A percentile compares a stretch with the other conserved stretches of the same genome.
Conservation (phyloP, 2,797 vertebrate species). For the Cossypha niveicapilla region DNA sequence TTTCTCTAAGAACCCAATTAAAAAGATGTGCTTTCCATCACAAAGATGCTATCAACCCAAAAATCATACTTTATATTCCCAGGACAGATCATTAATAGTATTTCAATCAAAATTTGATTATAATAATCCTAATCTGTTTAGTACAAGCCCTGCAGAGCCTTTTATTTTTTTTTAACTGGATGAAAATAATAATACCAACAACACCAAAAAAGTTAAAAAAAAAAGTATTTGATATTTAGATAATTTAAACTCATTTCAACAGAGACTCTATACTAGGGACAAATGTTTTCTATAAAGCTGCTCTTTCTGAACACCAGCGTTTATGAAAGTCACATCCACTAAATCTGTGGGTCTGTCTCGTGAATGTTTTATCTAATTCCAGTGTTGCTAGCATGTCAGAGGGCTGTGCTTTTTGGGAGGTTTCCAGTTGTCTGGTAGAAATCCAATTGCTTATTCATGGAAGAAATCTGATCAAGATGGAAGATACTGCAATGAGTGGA, state of each 20-base stretch:
- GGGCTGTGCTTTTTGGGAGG: not conserved
- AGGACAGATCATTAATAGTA: slow-evolving; percentile 17
- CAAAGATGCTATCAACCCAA: not conserved
- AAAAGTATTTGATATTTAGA: not conserved
- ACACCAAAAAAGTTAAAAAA: not conserved
- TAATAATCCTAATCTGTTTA: slow-evolving; percentile 12
- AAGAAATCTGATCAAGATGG: slow-evolving; percentile 25
- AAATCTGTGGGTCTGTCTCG: slow-evolving; percentile 29
- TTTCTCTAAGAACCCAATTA: not conserved
- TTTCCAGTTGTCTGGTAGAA: slow-evolving; percentile 15
- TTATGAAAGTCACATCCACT: slow-evolving; percentile 36
- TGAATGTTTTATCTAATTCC: slow-evolving; percentile 54
- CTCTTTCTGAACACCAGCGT: not conserved
- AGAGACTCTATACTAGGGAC: not conserved
- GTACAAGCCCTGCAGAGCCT: not conserved
- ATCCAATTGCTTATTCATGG: slow-evolving; percentile 4
- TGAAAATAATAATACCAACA: not conserved
- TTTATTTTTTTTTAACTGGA: not conserved
- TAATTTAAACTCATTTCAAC: not conserved
- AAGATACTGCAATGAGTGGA: not conserved
- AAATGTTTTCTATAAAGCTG: slow-evolving; percentile 54
- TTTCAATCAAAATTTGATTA: slow-evolving; percentile 43
- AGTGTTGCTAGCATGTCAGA: slow-evolving; percentile 5
- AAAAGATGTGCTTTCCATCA: slow-evolving; percentile 6
- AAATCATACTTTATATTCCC: slow-evolving; percentile 2